Evolutionary conservation across 1,140 invertebrate species (phyloP).

Genomic region (Tetragonula clypearis): DNA sequence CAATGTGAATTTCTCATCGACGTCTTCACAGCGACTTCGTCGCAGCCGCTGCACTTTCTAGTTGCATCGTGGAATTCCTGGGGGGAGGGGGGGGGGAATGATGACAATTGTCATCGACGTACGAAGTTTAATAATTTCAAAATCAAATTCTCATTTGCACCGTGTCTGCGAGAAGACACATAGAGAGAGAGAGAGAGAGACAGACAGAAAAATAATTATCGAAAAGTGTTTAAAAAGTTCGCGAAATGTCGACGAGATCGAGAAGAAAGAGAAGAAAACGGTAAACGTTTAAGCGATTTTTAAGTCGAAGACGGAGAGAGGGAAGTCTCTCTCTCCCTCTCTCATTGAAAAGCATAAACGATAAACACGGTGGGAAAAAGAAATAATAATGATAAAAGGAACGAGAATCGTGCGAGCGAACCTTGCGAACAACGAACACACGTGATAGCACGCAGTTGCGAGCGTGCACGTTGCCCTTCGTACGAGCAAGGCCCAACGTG

Average conservation of each 20-base stretch:
- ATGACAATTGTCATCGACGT: neutral
- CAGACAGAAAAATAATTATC: neutral
- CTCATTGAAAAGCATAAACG: neutral
- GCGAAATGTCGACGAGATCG: too few relatives aligned
- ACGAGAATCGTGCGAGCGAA: conserved; percentile 13
- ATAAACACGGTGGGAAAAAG: conserved; percentile 16
- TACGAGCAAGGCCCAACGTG: conserved; percentile 52
- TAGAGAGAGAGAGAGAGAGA: too few relatives aligned
- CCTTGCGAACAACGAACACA: conserved; percentile 29
- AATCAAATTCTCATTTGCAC: too few relatives aligned
- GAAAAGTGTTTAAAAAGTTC: too few relatives aligned
- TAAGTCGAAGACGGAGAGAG: neutral
- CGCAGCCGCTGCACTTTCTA: conserved; percentile 36
- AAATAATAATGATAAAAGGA: neutral
- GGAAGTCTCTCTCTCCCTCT: neutral
- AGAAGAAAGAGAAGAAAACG: neutral
- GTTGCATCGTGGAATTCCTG: neutral
- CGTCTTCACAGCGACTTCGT: conserved; percentile 1
- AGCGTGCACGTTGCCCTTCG: conserved; percentile 36
- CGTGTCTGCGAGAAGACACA: too few relatives aligned
- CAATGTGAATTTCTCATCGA: conserved; percentile 45
- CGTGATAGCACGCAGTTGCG: conserved; percentile 39
- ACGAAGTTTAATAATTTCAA: too few relatives aligned
- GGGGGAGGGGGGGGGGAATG: too few relatives aligned
- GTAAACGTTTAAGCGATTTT: neutral